Percentiles rank a stretch among this genome's conserved stretches.
These are phyloP conservation scores for Clarias magur DNA, from an alignment of 2,113 vertebrate species.

Conservation along the genomic window DNA sequence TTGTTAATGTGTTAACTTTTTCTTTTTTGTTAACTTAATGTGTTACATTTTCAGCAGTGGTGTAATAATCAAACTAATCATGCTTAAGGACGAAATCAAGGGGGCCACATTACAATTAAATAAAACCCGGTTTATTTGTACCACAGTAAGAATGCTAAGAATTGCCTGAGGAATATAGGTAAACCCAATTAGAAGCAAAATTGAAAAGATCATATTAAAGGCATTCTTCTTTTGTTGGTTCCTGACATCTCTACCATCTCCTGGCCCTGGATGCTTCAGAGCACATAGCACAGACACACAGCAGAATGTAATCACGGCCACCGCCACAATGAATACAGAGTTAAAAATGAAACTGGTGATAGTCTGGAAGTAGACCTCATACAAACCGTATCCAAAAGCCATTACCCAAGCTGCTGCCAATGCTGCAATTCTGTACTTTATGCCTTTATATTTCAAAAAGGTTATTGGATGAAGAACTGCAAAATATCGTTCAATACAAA, in stretches of 20 bases:
- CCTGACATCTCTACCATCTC: not conserved
- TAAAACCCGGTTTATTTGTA: not conserved
- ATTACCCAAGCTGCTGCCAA: not conserved
- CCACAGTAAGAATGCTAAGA: not conserved
- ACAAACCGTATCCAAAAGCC: not conserved
- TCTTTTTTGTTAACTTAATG: too few species aligned
- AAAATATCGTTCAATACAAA: slow-evolving; percentile 40
- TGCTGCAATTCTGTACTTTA: slow-evolving; percentile 25
- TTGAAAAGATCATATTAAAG: slow-evolving; percentile 24
- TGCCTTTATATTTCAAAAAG: slow-evolving; percentile 37
- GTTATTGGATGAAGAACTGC: slow-evolving; percentile 27
- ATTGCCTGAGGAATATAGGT: slow-evolving; percentile 1
- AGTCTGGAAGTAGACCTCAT: not conserved
- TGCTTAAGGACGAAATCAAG: not conserved
- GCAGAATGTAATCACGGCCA: slow-evolving; percentile 17
- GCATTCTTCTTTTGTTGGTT: slow-evolving; percentile 36
- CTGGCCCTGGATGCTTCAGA: slow-evolving; percentile 22
- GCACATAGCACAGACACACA: slow-evolving; percentile 29
- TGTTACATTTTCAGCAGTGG: slow-evolving; percentile 30
- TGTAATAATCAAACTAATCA: slow-evolving; percentile 14
- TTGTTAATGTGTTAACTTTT: too few species aligned
- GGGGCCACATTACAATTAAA: slow-evolving; percentile 17
- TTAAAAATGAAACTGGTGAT: slow-evolving; percentile 13
- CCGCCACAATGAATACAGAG: not conserved
- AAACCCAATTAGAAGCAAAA: not conserved